phyloP scores from a whole-genome alignment of 2,797 vertebrate species.

The Pterois miles region DNA sequence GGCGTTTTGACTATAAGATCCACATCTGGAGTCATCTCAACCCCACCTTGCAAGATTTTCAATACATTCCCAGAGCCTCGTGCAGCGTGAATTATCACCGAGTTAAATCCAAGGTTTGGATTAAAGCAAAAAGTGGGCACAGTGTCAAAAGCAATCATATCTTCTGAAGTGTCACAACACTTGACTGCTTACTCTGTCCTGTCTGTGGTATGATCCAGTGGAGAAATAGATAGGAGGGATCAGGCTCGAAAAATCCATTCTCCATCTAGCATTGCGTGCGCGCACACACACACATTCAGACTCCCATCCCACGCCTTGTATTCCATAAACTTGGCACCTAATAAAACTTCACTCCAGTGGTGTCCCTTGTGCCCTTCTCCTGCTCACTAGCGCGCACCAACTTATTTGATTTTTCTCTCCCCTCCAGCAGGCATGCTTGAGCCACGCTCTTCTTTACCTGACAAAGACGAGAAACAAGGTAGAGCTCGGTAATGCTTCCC shows the following conservation, averaged over 20 bases:
- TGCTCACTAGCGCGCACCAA: constrained; percentile 60
- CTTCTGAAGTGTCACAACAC: constrained; percentile 65
- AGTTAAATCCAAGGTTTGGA: constrained; percentile 51
- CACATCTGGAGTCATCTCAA: constrained; percentile 19
- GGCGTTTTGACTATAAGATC: not conserved
- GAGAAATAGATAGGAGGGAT: constrained; percentile 68
- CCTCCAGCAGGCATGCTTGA: constrained; percentile 44
- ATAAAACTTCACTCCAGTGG: constrained; percentile 71
- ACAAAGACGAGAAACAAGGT: constrained; percentile 50
- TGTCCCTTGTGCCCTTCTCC: constrained; percentile 73
- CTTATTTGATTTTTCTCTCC: constrained; percentile 54
- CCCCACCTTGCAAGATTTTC: constrained; percentile 9
- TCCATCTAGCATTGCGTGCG: constrained; percentile 8
- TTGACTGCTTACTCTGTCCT: constrained; percentile 63
- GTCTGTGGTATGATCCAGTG: constrained; percentile 52
- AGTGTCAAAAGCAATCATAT: constrained; percentile 59
- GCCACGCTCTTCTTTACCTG: constrained; percentile 44
- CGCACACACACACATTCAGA: constrained; percentile 14
- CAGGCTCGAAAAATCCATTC: constrained; percentile 62
- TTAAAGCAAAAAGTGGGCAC: constrained; percentile 47
- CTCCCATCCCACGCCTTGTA: constrained; percentile 26
- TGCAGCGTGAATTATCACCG: constrained; percentile 32
- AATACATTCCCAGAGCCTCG: not conserved
- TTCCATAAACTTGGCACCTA: constrained; percentile 73
- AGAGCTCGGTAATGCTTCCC: constrained; percentile 37